Base-by-base conservation (phyloP, 2,113 vertebrate species). In the Hassar affinis region DNA sequence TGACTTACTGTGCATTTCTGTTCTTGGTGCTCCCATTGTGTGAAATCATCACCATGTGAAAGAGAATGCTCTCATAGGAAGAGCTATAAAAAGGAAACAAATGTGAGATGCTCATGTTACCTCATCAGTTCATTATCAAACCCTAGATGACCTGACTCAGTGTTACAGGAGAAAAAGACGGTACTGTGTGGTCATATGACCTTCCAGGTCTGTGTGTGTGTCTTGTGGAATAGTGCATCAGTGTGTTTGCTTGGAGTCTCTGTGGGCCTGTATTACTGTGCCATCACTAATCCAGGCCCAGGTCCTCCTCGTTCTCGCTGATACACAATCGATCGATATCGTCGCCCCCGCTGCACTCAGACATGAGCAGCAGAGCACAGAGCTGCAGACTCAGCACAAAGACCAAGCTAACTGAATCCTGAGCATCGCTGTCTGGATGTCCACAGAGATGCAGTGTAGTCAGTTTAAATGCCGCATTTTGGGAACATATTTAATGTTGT, bases 311-410 rank as follows among this genome's bases (percentile, higher is more conserved):
- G 84, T 84, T 61, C 76, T 83, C 22, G 38, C 74, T 82, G 79
- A 87, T 87, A 79, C 84, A 78, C 2, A 33, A 47, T 38, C 78
- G 84, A 89, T 89, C 86, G 83, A 83, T 86, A 80, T 35, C 51
- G 33, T 35, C 49, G 69, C 75, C 77, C 82, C 78, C 61, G 11
- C 81, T 64, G 81, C 49, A 30, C 76, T 76, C 85, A 80, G 85
- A 30, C 57, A 38, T 15, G 27, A 68, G 77, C 30, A 80, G 77
- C 42, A 35, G 78, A 86, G 72, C 52, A 5, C 72, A 51, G 77
- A 75, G 71, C 77, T 56, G 71, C 66, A 47, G 54, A 14, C 49
- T 66, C 45, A 20, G 45, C 38, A 18, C 61, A 57, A 30, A 64
- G 57, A 38, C 69, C 35, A 14, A 71, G 51, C 81, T 76, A 78